A percentile compares a stretch with the other conserved stretches of the same genome.
Evolutionary conservation across 2,797 vertebrate species (phyloP).

Genomic region (Sebastes glaucus): DNA sequence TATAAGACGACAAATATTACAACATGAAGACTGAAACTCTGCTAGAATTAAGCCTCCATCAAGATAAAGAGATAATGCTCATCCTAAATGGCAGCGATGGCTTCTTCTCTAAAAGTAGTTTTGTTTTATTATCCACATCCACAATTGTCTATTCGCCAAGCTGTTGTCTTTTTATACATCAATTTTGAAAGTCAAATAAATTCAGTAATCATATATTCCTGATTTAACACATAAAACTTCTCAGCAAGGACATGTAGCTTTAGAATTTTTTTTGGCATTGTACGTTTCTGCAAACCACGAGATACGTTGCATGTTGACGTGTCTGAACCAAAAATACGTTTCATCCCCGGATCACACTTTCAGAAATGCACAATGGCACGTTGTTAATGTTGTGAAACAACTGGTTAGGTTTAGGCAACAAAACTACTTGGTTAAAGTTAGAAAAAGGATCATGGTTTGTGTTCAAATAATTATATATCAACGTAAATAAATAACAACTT

Average conservation of each 20-base stretch:
- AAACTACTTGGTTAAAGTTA: not conserved
- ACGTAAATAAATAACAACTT: not conserved
- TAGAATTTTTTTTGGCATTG: not conserved
- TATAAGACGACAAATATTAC: not conserved
- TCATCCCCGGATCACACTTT: no score
- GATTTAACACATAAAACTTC: not conserved
- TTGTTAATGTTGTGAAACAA: not conserved
- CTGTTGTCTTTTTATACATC: not conserved
- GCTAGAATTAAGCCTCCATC: not conserved
- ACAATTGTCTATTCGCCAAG: no score
- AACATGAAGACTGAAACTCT: not conserved
- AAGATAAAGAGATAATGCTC: not conserved
- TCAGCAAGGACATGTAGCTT: not conserved
- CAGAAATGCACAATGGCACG: not conserved
- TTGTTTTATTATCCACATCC: not conserved
- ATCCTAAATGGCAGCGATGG: not conserved
- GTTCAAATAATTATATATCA: not conserved
- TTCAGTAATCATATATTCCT: not conserved
- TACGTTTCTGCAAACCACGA: no score
- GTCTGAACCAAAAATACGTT: no score
- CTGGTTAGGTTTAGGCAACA: not conserved
- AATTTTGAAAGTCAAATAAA: not conserved
- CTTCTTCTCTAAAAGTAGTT: not conserved
- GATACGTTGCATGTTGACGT: rapidly evolving
- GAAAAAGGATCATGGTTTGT: no score